phyloP scores from a whole-genome alignment of 2,797 vertebrate species.

The Decapterus maruadsi region DNA sequence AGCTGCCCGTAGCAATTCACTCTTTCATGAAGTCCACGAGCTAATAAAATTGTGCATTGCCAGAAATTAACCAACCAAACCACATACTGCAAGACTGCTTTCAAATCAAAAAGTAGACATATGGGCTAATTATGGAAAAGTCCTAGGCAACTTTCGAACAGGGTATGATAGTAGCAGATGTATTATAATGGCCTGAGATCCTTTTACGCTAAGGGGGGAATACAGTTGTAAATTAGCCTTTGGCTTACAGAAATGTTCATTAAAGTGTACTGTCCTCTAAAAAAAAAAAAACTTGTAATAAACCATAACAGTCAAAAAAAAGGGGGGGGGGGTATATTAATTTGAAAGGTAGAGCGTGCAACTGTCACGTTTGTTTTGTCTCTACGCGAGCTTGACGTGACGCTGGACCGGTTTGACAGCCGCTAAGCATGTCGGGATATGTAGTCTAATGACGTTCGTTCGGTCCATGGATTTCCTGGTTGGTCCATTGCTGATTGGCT shows the following conservation, averaged over 20 bases:
- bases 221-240: no score
- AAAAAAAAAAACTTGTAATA: no score
- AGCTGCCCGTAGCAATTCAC: background rate
- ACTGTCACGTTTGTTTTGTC: background rate
- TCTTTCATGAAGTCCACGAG: background rate
- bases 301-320: background rate
- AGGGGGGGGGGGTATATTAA: slow-evolving; percentile 15
- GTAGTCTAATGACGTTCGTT: slow-evolving; percentile 55
- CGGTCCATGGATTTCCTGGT: background rate
- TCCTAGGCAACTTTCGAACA: no score
- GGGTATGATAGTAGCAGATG: no score
- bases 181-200: no score
- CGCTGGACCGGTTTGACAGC: slow-evolving; percentile 26
- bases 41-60: background rate
- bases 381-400: background rate
- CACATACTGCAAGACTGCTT: no score
- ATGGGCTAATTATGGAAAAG: no score
- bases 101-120: no score
- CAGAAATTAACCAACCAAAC: background rate
- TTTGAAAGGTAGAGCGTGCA: slow-evolving; percentile 31
- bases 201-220: no score
- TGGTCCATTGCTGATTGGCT: background rate
- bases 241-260: no score
- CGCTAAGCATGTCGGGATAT: slow-evolving; percentile 61
- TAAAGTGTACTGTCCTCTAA: no score